These are phyloP conservation scores for Lydus trimaculatus DNA, from an alignment of 2,888 invertebrate species.

Conservation along the genomic window DNA sequence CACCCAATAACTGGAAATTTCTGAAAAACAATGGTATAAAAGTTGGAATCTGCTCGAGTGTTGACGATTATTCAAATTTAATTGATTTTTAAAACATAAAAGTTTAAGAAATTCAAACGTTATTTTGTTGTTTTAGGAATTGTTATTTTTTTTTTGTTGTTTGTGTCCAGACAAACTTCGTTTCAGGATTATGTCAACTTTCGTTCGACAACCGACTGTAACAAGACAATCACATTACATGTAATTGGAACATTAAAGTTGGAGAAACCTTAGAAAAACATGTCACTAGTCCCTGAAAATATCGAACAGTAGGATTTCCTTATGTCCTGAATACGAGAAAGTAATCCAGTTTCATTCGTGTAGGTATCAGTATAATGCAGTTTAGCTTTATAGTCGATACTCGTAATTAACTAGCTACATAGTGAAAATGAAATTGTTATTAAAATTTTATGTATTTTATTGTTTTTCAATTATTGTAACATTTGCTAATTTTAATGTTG, in stretches of 20 bases:
- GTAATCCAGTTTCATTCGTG: conserved; percentile 31
- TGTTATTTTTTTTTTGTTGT: too few species aligned
- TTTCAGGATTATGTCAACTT: not conserved
- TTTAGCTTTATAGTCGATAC: not conserved
- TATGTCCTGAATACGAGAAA: conserved; percentile 27
- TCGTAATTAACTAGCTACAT: not conserved
- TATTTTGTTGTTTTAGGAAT: too few species aligned
- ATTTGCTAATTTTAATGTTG: not conserved
- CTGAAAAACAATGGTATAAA: not conserved
- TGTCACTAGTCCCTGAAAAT: conserved; percentile 18
- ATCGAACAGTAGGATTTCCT: conserved; percentile 27
- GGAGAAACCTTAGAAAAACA: conserved; percentile 24
- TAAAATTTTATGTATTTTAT: not conserved
- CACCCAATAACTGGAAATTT: too few species aligned
- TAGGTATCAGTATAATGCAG: conserved; percentile 1
- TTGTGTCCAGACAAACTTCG: not conserved
- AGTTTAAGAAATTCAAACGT: too few species aligned
- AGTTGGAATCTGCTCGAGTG: not conserved
- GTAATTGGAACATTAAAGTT: conserved; percentile 8
- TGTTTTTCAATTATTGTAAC: not conserved
- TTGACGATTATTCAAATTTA: not conserved
- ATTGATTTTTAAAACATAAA: not conserved
- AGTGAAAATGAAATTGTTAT: not conserved
- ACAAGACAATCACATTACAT: conserved; percentile 7
- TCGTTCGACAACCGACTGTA: not conserved